Base-by-base conservation (phyloP, 2,797 vertebrate species). In the Enteromius paludinosus region DNA sequence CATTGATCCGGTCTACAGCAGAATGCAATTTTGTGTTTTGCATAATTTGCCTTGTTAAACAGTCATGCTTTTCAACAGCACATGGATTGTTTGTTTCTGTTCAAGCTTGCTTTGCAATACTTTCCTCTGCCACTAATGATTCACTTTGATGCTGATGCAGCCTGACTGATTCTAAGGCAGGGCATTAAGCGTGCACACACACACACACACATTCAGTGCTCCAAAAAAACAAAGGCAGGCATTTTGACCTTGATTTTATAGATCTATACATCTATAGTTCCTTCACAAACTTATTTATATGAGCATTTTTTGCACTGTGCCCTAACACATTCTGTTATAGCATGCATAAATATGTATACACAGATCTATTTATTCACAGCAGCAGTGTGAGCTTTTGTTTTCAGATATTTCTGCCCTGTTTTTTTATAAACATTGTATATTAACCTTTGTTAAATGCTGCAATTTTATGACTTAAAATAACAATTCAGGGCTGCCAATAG, bases 81-180 rank as follows among this genome's bases (percentile, higher is more conserved):
- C 49, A 61, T 83, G 52, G 20, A 83, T 70, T 38, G 73, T 70
- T 83, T 77, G 25, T 77, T 68, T 83, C 45, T 76, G 43, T 78
- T 78, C 49, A 79, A 68, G 61, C 35, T 59, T 38, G 64, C 64
- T 79, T 66, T 78, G 64, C 49, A 54, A 72, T 82, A 73, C 74
- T 79, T 84, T 86, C 75, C 75, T 56, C 69, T 79, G 52, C 75
- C 41, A 47, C 84, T 87, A 82, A 87, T 86, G 79, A 86, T 71
- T 82, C 80, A 83, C 61, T 89, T 85, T 93, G 91, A 93, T 79
- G 73, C 87, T 93, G 90, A 94, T 92, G 73, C 20, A 3, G 91
- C 73, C 86, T 1, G 91, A 90, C 88, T 59, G 89, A 88, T 86
- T 90, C 86, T 87, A 89, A 89, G 86, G 87, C 90, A 86, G 86